Percentiles rank a stretch among this genome's conserved stretches.
phyloP scores from a whole-genome alignment of 1,140 invertebrate genomes.

The Drosophila sucinea region DNA sequence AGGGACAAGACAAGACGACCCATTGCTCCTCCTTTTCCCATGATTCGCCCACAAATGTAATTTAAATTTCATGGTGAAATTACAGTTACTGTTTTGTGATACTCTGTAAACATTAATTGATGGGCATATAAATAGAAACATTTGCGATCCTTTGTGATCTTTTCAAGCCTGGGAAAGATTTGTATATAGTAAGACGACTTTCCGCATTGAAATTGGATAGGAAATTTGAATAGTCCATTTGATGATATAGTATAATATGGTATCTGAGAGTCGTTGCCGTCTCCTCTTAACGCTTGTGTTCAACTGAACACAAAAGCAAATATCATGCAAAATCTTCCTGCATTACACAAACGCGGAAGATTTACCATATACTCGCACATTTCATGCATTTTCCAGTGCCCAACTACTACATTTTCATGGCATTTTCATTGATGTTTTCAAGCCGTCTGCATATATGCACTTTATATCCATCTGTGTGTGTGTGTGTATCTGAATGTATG shows the following conservation, averaged over 20 bases:
- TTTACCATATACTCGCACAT: conserved; percentile 66
- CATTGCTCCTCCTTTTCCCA: neutral
- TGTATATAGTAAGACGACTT: too few species aligned
- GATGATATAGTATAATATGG: neutral
- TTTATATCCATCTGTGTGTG: conserved; percentile 7
- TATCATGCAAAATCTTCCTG: conserved; percentile 75
- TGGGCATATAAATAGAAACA: neutral
- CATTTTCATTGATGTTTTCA: conserved; percentile 68
- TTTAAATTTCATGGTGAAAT: neutral
- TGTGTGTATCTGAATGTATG: conserved; percentile 45
- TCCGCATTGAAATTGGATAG: too few species aligned
- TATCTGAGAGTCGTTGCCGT: neutral
- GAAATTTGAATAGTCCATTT: too few species aligned
- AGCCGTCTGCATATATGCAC: conserved; percentile 14
- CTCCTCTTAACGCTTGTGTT: neutral
- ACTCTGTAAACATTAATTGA: neutral
- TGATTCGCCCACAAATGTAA: neutral
- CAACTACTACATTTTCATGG: conserved; percentile 66
- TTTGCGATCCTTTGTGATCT: neutral
- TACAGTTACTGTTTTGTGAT: neutral
- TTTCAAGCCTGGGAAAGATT: too few species aligned
- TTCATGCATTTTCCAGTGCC: conserved; percentile 71
- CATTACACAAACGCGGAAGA: conserved; percentile 81
- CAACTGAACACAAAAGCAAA: conserved; percentile 47
- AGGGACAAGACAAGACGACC: neutral